Conservation (phyloP, 2,113 vertebrate species). For the Epinephelus fuscoguttatus region DNA sequence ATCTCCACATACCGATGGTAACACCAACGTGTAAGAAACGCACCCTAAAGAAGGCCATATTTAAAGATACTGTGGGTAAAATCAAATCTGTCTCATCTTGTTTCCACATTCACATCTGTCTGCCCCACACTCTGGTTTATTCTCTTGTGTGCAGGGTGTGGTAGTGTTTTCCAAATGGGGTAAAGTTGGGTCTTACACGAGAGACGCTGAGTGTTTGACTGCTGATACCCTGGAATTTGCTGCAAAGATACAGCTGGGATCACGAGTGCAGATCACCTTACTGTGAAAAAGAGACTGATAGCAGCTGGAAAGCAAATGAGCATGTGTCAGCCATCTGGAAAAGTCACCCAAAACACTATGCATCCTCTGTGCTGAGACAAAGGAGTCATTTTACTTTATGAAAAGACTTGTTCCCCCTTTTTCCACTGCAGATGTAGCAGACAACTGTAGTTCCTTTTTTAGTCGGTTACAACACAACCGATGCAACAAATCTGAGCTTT, state of each 20-base stretch:
- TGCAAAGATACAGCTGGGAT: slow-evolving; percentile 76
- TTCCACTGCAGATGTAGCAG: slow-evolving; percentile 29
- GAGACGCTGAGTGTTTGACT: slow-evolving; percentile 53
- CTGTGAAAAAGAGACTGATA: slow-evolving; percentile 74
- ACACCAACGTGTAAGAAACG: slow-evolving; percentile 44
- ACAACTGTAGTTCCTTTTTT: slow-evolving; percentile 35
- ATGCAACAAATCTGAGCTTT: background rate
- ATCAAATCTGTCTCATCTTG: background rate
- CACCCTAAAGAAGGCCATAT: background rate
- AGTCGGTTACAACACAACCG: slow-evolving; percentile 15
- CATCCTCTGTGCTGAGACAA: slow-evolving; percentile 73
- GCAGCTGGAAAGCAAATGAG: slow-evolving; percentile 78
- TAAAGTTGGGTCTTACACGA: slow-evolving; percentile 54
- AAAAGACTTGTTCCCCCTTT: slow-evolving; percentile 50
- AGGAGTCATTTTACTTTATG: slow-evolving; percentile 71
- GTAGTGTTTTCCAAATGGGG: slow-evolving; percentile 59
- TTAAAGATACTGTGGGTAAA: background rate
- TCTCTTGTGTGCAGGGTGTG: slow-evolving; percentile 32
- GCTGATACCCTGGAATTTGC: slow-evolving; percentile 72
- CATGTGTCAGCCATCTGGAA: slow-evolving; percentile 83
- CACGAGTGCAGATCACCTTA: slow-evolving; percentile 78
- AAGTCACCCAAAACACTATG: slow-evolving; percentile 65
- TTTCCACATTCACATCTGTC: background rate
- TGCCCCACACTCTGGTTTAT: slow-evolving; percentile 3
- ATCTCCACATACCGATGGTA: slow-evolving; percentile 41